Percentiles rank a stretch among this genome's conserved stretches.
Conservation (phyloP, 2,797 vertebrate species). For the Pseudochaenichthys georgianus region DNA sequence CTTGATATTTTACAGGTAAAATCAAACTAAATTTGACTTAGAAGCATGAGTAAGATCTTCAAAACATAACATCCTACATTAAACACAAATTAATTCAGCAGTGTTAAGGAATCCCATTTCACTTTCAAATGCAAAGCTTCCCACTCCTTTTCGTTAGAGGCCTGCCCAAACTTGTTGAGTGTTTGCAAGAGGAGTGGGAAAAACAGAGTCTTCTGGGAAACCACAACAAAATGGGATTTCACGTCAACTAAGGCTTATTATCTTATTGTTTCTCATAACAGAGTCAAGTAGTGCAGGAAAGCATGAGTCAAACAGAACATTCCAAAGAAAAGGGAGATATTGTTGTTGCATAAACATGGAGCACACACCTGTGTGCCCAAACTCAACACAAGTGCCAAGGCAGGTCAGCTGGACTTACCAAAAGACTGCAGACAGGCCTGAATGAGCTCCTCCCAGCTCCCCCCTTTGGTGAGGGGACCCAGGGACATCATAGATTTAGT, state of each 20-base stretch:
- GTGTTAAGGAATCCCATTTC: conserved; percentile 9
- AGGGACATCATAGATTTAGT: conserved; percentile 86
- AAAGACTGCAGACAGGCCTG: conserved; percentile 94
- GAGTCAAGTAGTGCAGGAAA: background rate
- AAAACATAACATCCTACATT: conserved; percentile 3
- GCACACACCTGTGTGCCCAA: conserved; percentile 10
- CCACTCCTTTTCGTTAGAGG: background rate
- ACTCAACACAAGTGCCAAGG: background rate
- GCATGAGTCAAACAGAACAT: background rate
- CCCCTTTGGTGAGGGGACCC: conserved; percentile 92
- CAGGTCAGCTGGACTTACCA: conserved; percentile 86
- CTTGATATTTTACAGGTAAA: conserved; percentile 1
- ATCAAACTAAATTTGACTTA: background rate
- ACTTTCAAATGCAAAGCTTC: conserved; percentile 7
- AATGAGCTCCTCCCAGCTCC: conserved; percentile 94
- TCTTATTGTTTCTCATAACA: conserved; percentile 15
- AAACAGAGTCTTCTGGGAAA: conserved; percentile 19
- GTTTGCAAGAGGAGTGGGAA: background rate
- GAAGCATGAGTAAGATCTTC: background rate
- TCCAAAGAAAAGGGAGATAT: no score
- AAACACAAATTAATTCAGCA: conserved; percentile 2
- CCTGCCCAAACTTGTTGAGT: conserved; percentile 40
- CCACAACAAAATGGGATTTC: conserved; percentile 4
- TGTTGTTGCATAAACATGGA: background rate
- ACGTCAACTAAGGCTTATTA: background rate